Conservation (phyloP, 2,888 invertebrate genomes). For the Idaea biselata region DNA sequence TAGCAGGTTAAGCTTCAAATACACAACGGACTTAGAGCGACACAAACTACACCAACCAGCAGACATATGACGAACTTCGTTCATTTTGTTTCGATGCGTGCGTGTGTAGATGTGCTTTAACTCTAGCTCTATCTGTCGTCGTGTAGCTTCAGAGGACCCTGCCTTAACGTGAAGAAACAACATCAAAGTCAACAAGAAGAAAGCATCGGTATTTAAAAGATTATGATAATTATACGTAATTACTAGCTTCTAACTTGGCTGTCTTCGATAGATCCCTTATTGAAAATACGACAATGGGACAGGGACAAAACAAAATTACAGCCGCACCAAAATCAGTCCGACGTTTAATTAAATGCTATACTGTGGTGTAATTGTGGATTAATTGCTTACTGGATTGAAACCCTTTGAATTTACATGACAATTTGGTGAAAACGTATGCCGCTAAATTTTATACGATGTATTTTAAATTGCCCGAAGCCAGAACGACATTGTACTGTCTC, state of each 20-base stretch:
- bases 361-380: constrained; percentile 58
- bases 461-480: constrained; percentile 20
- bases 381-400: constrained; percentile 56
- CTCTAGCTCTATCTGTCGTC: no score
- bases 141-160: no score
- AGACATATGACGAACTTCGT: no score
- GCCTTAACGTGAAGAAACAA: background rate
- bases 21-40: no score
- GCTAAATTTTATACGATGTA: constrained; percentile 27
- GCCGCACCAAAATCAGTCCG: constrained; percentile 50
- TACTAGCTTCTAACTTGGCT: constrained; percentile 45
- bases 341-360: constrained; percentile 61
- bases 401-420: constrained; percentile 58
- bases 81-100: no score
- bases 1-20: no score
- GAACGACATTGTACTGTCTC: constrained; percentile 18
- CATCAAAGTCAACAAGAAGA: constrained; percentile 30
- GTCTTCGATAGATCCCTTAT: constrained; percentile 46
- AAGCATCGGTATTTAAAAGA: constrained; percentile 32
- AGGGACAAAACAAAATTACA: constrained; percentile 57
- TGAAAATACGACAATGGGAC: constrained; percentile 50
- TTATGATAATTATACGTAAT: constrained; percentile 43
- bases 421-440: constrained; percentile 44
- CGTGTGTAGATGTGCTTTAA: no score
- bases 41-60: no score